Base-by-base conservation (phyloP, 2,797 vertebrate species). In the Tiaroga cobitis region DNA sequence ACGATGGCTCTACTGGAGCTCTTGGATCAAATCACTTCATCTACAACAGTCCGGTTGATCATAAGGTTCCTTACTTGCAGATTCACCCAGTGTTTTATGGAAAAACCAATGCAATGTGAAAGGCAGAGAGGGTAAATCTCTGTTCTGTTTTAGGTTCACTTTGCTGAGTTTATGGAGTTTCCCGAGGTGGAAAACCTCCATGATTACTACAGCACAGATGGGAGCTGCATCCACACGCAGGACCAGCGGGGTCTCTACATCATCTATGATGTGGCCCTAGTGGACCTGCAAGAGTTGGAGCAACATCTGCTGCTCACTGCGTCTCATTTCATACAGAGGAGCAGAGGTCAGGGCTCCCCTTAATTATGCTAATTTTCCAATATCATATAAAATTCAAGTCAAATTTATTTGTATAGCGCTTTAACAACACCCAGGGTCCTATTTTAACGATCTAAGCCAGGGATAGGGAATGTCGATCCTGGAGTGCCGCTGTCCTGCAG, bases 111-210 rank as follows among this genome's bases (percentile, higher is more conserved):
- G n/a, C n/a, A 29, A 21, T 19, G 34, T 43, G n/a, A 43, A 63
- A 63, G 8, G 37, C 37, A 43, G n/a, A 78, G 56, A 43, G 24
- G 10, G 37, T 43, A 77, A 59, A 37, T n/a, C 21, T 59, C 39
- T 34, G 46, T 68, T 54, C 34, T 65, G 16, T 63, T 15, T 21
- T 65, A 96, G 95, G 90, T 94, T 54, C 92, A 90, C 3, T 92
- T 92, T 1, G 3, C 92, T 3, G 92, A 94, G 26, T 96, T 96
- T 85, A 92, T 95, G 94, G 94, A 96, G 86, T 95, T 93, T 88
- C 91, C 94, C 0, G 95, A 95, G 59, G 90, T 94, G 75, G 95
- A 96, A 89, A 96, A 95, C 84, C 93, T 95, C 32, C 92, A 94
- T 0, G 94, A 96, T 72, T 95, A 92, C 90, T 95, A 96, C 84